Evolutionary conservation across 2,113 vertebrate species (phyloP).

Genomic region (Toxotes jaculatrix): DNA sequence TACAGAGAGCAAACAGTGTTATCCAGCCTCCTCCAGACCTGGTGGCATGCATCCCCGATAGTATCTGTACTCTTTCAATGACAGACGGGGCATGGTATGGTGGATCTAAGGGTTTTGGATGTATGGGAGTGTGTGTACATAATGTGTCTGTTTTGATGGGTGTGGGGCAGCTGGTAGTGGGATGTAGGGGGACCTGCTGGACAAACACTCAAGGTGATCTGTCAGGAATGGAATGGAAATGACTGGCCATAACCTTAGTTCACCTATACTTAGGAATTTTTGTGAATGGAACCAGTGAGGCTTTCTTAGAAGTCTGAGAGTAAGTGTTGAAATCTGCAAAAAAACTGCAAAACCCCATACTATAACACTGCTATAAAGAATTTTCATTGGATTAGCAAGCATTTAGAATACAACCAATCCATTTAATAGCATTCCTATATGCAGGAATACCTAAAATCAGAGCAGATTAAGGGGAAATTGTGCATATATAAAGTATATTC

Average conservation of each 20-base stretch:
- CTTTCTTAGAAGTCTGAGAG: background rate
- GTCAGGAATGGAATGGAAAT: slow-evolving; percentile 48
- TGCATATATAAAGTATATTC: too few species aligned
- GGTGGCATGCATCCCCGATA: slow-evolving; percentile 65
- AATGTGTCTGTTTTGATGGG: slow-evolving; percentile 30
- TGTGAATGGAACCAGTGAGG: slow-evolving; percentile 39
- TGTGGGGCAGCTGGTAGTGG: slow-evolving; percentile 34
- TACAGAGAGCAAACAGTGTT: slow-evolving; percentile 68
- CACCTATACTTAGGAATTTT: slow-evolving; percentile 27
- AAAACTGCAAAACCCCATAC: background rate
- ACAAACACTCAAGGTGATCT: slow-evolving; percentile 58
- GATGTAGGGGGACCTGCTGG: slow-evolving; percentile 30
- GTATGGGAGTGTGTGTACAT: slow-evolving; percentile 26
- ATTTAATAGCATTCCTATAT: background rate
- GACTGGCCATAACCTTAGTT: slow-evolving; percentile 21
- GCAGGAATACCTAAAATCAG: background rate
- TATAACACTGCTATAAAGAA: background rate
- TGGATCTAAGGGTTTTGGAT: slow-evolving; percentile 49
- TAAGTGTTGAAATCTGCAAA: slow-evolving; percentile 23
- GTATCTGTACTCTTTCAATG: slow-evolving; percentile 77
- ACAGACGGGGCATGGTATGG: slow-evolving; percentile 62
- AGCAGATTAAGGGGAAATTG: too few species aligned
- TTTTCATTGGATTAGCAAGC: background rate
- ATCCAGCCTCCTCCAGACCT: slow-evolving; percentile 46
- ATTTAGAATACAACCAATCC: background rate